These are phyloP conservation scores for Synergus itoensis DNA, from an alignment of 2,888 invertebrate species.

Conservation along the genomic window DNA sequence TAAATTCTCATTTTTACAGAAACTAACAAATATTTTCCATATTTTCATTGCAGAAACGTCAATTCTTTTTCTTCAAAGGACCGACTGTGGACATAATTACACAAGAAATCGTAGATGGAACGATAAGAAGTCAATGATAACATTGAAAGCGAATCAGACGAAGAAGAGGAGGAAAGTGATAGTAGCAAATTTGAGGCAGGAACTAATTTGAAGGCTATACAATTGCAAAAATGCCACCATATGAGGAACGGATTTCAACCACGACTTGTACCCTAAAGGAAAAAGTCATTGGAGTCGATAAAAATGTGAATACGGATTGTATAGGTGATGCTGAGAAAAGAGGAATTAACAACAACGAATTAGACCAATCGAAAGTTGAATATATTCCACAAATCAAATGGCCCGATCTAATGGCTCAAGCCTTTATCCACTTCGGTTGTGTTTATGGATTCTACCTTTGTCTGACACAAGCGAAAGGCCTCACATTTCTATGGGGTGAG, in stretches of 20 bases:
- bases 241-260: slow-evolving; percentile 10
- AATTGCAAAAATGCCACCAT: slow-evolving; percentile 6
- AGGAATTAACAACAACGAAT: slow-evolving; percentile 4
- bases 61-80: not conserved
- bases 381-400: slow-evolving; percentile 84
- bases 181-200: not conserved
- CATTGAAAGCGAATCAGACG: not conserved
- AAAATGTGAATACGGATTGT: not conserved
- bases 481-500: slow-evolving; percentile 88
- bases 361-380: slow-evolving; percentile 51
- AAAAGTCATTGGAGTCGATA: not conserved
- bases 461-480: slow-evolving; percentile 81
- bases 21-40: not conserved
- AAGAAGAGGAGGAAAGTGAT: not conserved
- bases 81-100: not conserved
- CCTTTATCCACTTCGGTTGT: slow-evolving; percentile 85
- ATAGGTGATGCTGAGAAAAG: not conserved
- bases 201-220: not conserved
- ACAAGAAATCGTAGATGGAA: not conserved
- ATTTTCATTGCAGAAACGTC: slow-evolving; percentile 1
- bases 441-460: slow-evolving; percentile 86
- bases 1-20: not conserved
- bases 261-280: slow-evolving; percentile 6
- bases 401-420: slow-evolving; percentile 86
- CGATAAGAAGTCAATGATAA: not conserved